These are phyloP conservation scores for Siniperca chuatsi DNA, from an alignment of 2,113 vertebrate species.

Conservation along the genomic window DNA sequence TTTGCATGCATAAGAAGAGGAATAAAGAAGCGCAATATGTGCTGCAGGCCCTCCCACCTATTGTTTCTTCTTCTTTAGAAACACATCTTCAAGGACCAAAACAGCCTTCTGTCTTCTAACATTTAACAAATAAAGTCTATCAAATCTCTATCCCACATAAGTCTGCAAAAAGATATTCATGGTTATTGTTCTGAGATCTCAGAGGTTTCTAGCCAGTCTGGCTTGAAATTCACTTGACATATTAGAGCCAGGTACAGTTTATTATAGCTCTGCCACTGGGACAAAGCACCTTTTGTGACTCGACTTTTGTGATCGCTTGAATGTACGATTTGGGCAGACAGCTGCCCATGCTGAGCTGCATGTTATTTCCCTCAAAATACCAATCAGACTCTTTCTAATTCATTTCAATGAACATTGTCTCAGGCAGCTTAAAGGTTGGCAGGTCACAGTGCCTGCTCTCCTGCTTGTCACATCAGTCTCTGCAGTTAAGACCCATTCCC, in stretches of 20 bases:
- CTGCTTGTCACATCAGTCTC: constrained; percentile 17
- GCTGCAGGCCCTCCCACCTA: not conserved
- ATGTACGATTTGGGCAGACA: constrained; percentile 3
- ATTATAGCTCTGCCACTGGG: constrained; percentile 51
- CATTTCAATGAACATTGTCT: constrained; percentile 21
- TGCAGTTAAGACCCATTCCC: constrained; percentile 4
- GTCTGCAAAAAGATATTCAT: constrained; percentile 10
- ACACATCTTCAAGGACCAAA: constrained; percentile 24
- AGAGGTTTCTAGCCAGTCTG: constrained; percentile 6
- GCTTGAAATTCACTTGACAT: constrained; percentile 47
- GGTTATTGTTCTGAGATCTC: constrained; percentile 61
- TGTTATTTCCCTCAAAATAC: constrained; percentile 23
- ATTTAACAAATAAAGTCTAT: constrained; percentile 21
- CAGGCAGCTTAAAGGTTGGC: constrained; percentile 11
- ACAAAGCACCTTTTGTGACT: constrained; percentile 31
- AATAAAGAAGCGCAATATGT: not conserved
- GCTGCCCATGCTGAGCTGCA: not conserved
- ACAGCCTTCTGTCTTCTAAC: not conserved
- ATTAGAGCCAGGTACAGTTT: constrained; percentile 56
- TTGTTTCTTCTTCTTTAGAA: constrained; percentile 4
- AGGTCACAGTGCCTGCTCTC: constrained; percentile 16
- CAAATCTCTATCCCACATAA: constrained; percentile 6
- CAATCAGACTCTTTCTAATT: constrained; percentile 11
- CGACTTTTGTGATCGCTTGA: constrained; percentile 4
- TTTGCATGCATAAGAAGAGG: not conserved